Base-by-base conservation (phyloP, 2,888 invertebrate species). In the Thymelicus acteon region DNA sequence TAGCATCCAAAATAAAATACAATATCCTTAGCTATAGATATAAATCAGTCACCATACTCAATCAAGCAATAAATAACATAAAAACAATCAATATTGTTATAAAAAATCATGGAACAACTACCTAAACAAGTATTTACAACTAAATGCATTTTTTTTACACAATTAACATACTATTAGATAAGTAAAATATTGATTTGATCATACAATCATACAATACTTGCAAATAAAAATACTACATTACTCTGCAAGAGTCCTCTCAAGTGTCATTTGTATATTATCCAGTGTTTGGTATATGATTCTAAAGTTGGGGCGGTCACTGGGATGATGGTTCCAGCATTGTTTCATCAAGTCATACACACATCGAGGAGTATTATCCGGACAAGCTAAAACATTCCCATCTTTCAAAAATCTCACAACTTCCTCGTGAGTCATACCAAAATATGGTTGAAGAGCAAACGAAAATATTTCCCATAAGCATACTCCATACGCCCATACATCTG, bases 401-500 rank as follows among this genome's bases (percentile, higher is more conserved):
- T 98, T 98, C 69, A 99, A 95, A 91, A 97, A 98, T 83, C 97
- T 97, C 13, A 98, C 98, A 47, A 99, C 99, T 93, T 99, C 98
- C 87, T 98, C 98, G 85, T 99, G 99, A 12, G 98, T 98, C 97
- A 98, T 97, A 6, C 98, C 99, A 87, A 98, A 98, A 85, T 99
- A 99, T 8, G 99, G 99, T 89, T 99, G 99, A 74, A 98, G 94
- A 37, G 98, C 98, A 91, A 98, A 99, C 61, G 98, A 97, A 89
- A 98, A 99, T 83, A 99, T 98, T 92, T 99, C 99, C 99, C 99
- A 99, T 58, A 99, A 94, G 82, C 98, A 97, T 19, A 99, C 98
- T 66, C 98, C 99, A 92, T 97, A 99, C 13, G 99, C 98, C 99
- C 99, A 99, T 0, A 99, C 98, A 91, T 99, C 99, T 12, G 98